Evolutionary conservation across 2,888 invertebrate genomes (phyloP), one percentile per base, ranked within the genome.

Genomic region (Sesia bembeciformis): DNA sequence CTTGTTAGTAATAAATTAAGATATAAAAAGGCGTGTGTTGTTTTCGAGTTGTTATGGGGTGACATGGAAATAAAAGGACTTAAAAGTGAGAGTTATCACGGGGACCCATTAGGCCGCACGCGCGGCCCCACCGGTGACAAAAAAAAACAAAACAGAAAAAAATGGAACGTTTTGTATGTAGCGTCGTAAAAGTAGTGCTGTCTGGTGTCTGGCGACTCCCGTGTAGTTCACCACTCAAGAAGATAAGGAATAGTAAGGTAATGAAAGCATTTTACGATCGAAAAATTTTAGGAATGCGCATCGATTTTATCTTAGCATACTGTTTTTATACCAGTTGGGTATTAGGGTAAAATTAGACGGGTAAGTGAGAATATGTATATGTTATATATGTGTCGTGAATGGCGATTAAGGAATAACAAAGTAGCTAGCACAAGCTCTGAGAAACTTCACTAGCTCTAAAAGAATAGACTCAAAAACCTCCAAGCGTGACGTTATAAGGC

Each of bases 21-120:
- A 72, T 59, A 64, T 5, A 62, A 59, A 69, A 60, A 78, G 23
- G 56, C 52, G 56, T 67, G 62, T 49, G 8, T 8, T 8, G 38
- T 38, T 43, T 3, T 4, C 40, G 41, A 51, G 57, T 55, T 68
- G 66, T 69, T 71, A 74, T 64, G 64, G 76, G 76, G 76, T 81
- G 85, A 85, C 79, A 80, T 74, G 76, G 73, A 74, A 72, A 78
- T 81, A 83, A 83, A 81, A 84, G 81, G 82, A 81, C 79, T 78
- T 76, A 80, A 83, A 84, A 88, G 88, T 89, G 88, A 89, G 88
- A 88, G 86, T 88, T 89, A 89, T 89, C 89, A 87, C 88, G 61
- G 81, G 74, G 79, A 70, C 76, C 85, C 88, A 88, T 89, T 88
- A 88, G 81, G 66, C 69, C 84, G 88, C 88, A 89, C 89, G 89